Percentiles rank a stretch among this genome's conserved stretches.
These are phyloP conservation scores for Beris morrisii DNA, from an alignment of 2,888 invertebrate genomes.

Conservation along the genomic window DNA sequence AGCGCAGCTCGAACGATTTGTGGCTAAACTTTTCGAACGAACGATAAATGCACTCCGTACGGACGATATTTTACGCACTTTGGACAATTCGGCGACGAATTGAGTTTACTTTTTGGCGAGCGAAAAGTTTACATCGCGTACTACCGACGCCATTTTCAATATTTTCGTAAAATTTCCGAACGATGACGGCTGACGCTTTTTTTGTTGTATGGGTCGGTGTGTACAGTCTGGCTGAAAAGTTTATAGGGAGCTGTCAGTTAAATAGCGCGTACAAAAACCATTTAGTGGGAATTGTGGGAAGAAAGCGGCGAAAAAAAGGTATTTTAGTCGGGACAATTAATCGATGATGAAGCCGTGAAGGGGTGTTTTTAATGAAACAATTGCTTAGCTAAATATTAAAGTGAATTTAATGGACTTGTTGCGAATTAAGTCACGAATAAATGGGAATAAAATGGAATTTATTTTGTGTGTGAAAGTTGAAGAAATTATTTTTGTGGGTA, in stretches of 20 bases:
- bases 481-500: conserved; percentile 43
- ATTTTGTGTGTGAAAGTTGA: neutral
- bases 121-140: conserved; percentile 31
- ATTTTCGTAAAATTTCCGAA: conserved; percentile 57
- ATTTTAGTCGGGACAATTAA: no score
- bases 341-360: no score
- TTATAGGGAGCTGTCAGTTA: no score
- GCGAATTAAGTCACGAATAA: no score
- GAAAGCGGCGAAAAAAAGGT: no score
- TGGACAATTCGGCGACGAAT: neutral
- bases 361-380: no score
- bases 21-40: neutral
- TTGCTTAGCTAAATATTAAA: no score
- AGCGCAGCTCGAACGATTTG: no score
- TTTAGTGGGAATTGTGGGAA: no score
- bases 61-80: neutral
- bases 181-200: conserved; percentile 15
- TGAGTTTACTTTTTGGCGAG: conserved; percentile 12
- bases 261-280: no score
- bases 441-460: no score
- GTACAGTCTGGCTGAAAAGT: neutral
- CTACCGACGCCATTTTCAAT: conserved; percentile 70
- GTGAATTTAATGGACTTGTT: no score
- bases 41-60: neutral
- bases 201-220: conserved; percentile 1